Percentiles rank a stretch among this genome's conserved stretches.
These are phyloP conservation scores for Drosophila nikananu DNA, from an alignment of 1,140 invertebrate species.

Conservation along the genomic window DNA sequence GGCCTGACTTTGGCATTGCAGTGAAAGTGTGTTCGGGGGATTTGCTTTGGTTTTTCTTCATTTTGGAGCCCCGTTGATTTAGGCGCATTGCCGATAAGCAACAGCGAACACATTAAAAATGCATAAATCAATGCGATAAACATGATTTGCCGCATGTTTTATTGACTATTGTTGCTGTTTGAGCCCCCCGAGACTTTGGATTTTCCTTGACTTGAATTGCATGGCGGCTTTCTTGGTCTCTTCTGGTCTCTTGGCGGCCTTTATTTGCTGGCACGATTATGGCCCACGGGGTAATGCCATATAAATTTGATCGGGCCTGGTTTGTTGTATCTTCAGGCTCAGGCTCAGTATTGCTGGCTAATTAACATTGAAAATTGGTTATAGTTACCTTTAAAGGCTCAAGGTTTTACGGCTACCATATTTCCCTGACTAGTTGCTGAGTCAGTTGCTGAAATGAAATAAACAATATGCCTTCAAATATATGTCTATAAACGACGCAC, in stretches of 20 bases:
- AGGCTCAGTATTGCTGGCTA: not conserved
- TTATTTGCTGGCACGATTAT: conserved; percentile 67
- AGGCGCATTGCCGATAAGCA: conserved; percentile 83
- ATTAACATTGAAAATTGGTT: conserved; percentile 13
- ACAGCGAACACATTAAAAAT: conserved; percentile 85
- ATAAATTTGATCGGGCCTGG: conserved; percentile 18
- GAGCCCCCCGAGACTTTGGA: conserved; percentile 9
- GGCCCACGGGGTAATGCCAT: conserved; percentile 46
- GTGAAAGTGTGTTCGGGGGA: conserved; percentile 66
- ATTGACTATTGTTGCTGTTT: conserved; percentile 79
- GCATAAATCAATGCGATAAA: conserved; percentile 85
- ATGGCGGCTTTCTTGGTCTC: conserved; percentile 15
- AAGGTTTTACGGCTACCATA: not conserved
- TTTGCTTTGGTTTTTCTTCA: not conserved
- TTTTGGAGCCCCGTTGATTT: conserved; percentile 72
- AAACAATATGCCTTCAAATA: conserved; percentile 31
- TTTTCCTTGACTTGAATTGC: conserved; percentile 23
- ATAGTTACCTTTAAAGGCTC: not conserved
- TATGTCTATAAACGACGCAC: conserved; percentile 6
- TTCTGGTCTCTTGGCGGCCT: conserved; percentile 25
- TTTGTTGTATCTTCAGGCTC: conserved; percentile 8
- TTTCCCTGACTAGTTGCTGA: conserved; percentile 48
- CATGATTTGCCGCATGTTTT: conserved; percentile 85
- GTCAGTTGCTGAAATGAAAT: conserved; percentile 33
- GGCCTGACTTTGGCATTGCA: conserved; percentile 38